Evolutionary conservation across 2,113 vertebrate species (phyloP).

Genomic region (Xiphophorus hellerii): DNA sequence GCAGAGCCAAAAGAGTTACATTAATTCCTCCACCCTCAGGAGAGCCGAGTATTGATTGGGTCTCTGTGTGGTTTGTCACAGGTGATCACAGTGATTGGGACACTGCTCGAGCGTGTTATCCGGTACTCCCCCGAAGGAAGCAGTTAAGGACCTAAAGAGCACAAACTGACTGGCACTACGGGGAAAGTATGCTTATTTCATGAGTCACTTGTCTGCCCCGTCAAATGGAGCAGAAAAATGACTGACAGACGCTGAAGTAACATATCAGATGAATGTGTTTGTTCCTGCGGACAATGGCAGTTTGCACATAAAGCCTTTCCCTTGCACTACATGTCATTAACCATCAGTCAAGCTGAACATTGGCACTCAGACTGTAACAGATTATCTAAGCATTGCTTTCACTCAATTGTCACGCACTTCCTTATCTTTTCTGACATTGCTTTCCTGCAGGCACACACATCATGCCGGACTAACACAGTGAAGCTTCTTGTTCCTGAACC

Average conservation of each 20-base stretch:
- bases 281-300: conserved; percentile 15
- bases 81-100: conserved; percentile 73
- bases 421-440: conserved; percentile 1
- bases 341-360: conserved; percentile 1
- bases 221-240: conserved; percentile 26
- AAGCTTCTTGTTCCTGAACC: neutral
- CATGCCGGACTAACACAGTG: conserved; percentile 12
- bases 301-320: neutral
- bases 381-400: neutral
- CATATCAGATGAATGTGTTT: conserved; percentile 16
- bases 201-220: conserved; percentile 36
- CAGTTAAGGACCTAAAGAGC: conserved; percentile 53
- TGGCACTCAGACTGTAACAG: neutral
- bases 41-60: conserved; percentile 63
- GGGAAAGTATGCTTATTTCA: conserved; percentile 55
- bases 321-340: conserved; percentile 25
- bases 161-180: conserved; percentile 66
- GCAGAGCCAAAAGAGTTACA: conserved; percentile 40
- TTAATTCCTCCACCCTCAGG: conserved; percentile 50
- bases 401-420: neutral
- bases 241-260: conserved; percentile 14
- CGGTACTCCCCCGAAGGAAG: conserved; percentile 47
- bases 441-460: conserved; percentile 32
- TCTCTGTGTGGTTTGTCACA: conserved; percentile 70
- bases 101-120: conserved; percentile 65